Evolutionary conservation across 2,888 invertebrate genomes (phyloP).

Genomic region (Asteroscopus sphinx): DNA sequence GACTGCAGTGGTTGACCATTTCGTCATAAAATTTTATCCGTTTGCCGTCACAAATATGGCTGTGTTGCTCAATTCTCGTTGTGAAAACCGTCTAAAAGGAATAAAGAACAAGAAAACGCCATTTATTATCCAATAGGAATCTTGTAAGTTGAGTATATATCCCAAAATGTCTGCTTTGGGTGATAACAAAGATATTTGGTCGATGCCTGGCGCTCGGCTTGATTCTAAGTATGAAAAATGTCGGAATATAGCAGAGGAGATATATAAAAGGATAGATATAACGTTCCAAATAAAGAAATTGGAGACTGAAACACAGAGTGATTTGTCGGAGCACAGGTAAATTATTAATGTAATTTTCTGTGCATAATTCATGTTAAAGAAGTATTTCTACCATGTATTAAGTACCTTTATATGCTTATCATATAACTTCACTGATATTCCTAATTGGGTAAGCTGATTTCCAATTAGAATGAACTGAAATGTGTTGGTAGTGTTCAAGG

Average conservation of each 20-base stretch:
- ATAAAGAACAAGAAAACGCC: slow-evolving; percentile 60
- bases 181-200: slow-evolving; percentile 73
- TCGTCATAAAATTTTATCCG: slow-evolving; percentile 62
- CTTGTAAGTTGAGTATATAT: slow-evolving; percentile 55
- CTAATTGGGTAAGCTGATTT: slow-evolving; percentile 21
- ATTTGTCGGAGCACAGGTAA: slow-evolving; percentile 81
- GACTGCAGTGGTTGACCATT: slow-evolving; percentile 42
- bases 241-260: slow-evolving; percentile 85
- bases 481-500: slow-evolving; percentile 23
- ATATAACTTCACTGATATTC: not conserved
- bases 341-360: slow-evolving; percentile 6
- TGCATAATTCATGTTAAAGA: not conserved
- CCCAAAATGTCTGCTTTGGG: slow-evolving; percentile 80
- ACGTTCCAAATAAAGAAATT: slow-evolving; percentile 86
- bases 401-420: slow-evolving; percentile 5
- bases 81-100: slow-evolving; percentile 60
- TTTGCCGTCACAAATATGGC: slow-evolving; percentile 66
- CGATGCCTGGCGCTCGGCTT: slow-evolving; percentile 67
- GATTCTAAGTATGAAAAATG: slow-evolving; percentile 85
- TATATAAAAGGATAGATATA: slow-evolving; percentile 86
- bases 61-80: slow-evolving; percentile 66
- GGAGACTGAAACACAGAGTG: slow-evolving; percentile 75
- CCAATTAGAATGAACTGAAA: slow-evolving; percentile 13
- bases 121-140: slow-evolving; percentile 71
- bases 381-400: not conserved